Evolutionary conservation across 2,888 invertebrate species (phyloP).

Genomic region (Cryptus armator): DNA sequence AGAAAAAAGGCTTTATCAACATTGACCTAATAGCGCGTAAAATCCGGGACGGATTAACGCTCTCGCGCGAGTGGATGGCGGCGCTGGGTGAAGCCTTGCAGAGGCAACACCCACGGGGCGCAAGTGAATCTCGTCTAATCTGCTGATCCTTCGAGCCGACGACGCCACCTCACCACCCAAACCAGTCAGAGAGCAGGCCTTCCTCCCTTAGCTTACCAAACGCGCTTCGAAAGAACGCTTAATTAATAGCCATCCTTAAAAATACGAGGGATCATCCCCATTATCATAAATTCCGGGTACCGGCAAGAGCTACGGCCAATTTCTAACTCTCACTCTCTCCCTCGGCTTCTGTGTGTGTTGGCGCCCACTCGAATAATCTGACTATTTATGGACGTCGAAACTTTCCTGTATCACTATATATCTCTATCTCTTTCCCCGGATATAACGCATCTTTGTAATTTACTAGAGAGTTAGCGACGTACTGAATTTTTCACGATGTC

Average conservation of each 20-base stretch:
- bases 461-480: neutral
- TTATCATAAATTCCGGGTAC: conserved; percentile 76
- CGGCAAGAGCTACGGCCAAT: conserved; percentile 68
- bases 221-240: conserved; percentile 66
- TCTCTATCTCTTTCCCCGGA: conserved; percentile 13
- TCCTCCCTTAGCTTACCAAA: conserved; percentile 30
- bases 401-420: conserved; percentile 56
- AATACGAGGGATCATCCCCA: conserved; percentile 77
- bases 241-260: conserved; percentile 79
- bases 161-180: neutral
- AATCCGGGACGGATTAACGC: conserved; percentile 61
- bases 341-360: conserved; percentile 35
- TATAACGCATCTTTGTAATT: conserved; percentile 51
- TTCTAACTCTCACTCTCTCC: conserved; percentile 18
- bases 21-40: conserved; percentile 60
- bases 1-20: conserved; percentile 53
- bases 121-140: conserved; percentile 70
- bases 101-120: conserved; percentile 50
- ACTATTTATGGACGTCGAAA: conserved; percentile 74
- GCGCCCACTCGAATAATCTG: conserved; percentile 72
- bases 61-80: conserved; percentile 23
- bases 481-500: neutral
- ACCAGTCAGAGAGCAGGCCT: neutral
- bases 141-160: conserved; percentile 59
- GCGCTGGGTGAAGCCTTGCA: conserved; percentile 25